A percentile compares a stretch with the other conserved stretches of the same genome.
Conservation (phyloP, 2,888 invertebrate species). For the Caenorhabditis sulstoni region DNA sequence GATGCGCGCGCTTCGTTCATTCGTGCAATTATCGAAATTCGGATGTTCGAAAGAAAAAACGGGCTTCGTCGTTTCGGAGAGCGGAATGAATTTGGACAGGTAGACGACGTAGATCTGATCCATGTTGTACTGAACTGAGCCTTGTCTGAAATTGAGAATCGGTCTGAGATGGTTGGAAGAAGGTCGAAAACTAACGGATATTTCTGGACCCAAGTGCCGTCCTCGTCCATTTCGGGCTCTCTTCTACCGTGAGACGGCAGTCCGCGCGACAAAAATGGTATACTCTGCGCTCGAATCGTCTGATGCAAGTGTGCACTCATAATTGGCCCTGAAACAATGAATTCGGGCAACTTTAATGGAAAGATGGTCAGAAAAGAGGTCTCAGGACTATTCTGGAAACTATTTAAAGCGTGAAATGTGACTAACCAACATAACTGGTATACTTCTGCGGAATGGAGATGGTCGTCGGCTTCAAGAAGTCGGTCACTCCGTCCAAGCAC, state of each 20-base stretch:
- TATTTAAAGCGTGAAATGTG: too few species aligned
- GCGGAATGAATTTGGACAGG: conserved; percentile 88
- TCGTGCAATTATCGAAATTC: conserved; percentile 83
- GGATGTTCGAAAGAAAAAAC: conserved; percentile 94
- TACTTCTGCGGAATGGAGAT: conserved; percentile 77
- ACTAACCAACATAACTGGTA: conserved; percentile 67
- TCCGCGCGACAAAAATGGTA: conserved; percentile 53
- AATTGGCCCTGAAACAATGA: too few species aligned
- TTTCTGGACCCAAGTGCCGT: conserved; percentile 57
- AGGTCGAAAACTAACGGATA: conserved; percentile 55
- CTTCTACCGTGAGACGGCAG: conserved; percentile 60
- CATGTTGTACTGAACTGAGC: conserved; percentile 49
- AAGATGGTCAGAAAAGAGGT: not conserved
- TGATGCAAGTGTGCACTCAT: conserved; percentile 88
- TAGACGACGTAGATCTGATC: conserved; percentile 95
- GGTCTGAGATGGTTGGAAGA: not conserved
- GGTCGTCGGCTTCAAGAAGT: conserved; percentile 81
- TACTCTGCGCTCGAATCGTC: conserved; percentile 49
- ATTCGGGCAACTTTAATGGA: conserved; percentile 83
- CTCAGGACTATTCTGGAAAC: too few species aligned
- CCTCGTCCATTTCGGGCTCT: conserved; percentile 46
- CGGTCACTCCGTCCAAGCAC: conserved; percentile 82
- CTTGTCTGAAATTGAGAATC: conserved; percentile 50
- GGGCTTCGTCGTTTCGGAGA: conserved; percentile 43
- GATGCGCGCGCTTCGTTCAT: conserved; percentile 52